These are phyloP conservation scores for Colostygia pectinataria DNA, from an alignment of 2,888 invertebrate genomes.

Conservation along the genomic window DNA sequence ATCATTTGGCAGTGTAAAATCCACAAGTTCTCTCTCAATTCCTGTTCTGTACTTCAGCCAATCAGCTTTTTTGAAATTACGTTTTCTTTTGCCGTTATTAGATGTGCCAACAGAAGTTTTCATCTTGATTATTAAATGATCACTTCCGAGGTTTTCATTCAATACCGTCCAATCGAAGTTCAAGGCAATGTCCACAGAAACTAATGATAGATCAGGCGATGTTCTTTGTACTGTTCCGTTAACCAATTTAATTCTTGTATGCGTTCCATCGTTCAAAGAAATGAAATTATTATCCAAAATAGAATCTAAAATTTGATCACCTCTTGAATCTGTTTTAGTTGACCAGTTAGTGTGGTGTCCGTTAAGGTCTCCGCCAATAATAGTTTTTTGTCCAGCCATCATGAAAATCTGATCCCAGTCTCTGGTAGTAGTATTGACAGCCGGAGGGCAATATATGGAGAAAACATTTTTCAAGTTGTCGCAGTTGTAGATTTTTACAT, in stretches of 20 bases:
- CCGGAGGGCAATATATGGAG: slow-evolving; percentile 29
- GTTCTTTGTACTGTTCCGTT: not conserved
- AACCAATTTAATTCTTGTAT: slow-evolving; percentile 29
- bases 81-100: not conserved
- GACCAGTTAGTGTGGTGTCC: too few species aligned
- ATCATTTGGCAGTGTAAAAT: too few species aligned
- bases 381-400: not conserved
- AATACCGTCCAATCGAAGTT: not conserved
- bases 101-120: not conserved
- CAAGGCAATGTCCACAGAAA: not conserved
- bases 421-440: slow-evolving; percentile 10
- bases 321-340: too few species aligned
- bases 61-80: not conserved
- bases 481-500: slow-evolving; percentile 13
- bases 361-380: too few species aligned
- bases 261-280: slow-evolving; percentile 19
- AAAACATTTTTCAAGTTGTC: slow-evolving; percentile 7
- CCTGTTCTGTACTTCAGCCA: not conserved
- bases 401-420: slow-evolving; percentile 33
- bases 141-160: not conserved
- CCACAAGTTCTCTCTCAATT: too few species aligned
- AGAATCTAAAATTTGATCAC: slow-evolving; percentile 11
- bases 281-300: slow-evolving; percentile 20
- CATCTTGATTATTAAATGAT: not conserved
- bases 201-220: not conserved